Base-by-base conservation (phyloP, 1,140 invertebrate genomes). In the Nautilus pompilius region DNA sequence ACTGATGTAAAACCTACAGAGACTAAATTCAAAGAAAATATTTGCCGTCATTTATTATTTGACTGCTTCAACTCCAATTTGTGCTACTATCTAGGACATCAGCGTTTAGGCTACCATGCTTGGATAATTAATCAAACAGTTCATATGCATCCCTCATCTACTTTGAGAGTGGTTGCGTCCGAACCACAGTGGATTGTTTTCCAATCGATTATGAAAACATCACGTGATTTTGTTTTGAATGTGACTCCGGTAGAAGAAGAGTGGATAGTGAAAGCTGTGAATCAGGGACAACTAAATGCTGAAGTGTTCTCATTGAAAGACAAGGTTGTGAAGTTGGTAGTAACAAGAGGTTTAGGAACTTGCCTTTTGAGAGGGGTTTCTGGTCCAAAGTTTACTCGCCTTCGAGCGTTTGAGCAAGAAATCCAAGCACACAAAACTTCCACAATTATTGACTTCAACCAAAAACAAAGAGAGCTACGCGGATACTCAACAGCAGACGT, bases 111-210 rank as follows among this genome's bases (percentile, higher is more conserved):
- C 5, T 79, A 78, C 62, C 45, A 68, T 26, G 60, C 71, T 8
- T 29, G 66, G 20, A 51, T 51, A 22, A 61, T 63, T 28, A 51
- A 69, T 3, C 70, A 72, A 22, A 51, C 60, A 20, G 73, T 75
- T 3, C 62, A 72, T 45, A 26, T 77, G 20, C 76, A 78, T 60
- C 77, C 77, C n/a, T 77, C 76, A 2, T 79, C 76, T 22, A 32
- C 58, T 24, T 26, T 79, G 26, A 51, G 51, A 24, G 41, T 60
- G 20, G 55, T 73, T 15, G 71, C 61, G 34, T 24, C 56, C n/a
- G 58, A 62, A 2, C 75, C 74, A 30, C 55, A 70, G 24, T 78
- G 74, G 74, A 45, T 79, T 8, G 71, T 79, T 6, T 75, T 68
- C 34, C 63, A 68, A 13, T 60, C 69, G 48, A 54, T 75, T 3